These are phyloP conservation scores for Onychomys torridus DNA, from an alignment of 2,797 vertebrate genomes.

Conservation along the genomic window DNA sequence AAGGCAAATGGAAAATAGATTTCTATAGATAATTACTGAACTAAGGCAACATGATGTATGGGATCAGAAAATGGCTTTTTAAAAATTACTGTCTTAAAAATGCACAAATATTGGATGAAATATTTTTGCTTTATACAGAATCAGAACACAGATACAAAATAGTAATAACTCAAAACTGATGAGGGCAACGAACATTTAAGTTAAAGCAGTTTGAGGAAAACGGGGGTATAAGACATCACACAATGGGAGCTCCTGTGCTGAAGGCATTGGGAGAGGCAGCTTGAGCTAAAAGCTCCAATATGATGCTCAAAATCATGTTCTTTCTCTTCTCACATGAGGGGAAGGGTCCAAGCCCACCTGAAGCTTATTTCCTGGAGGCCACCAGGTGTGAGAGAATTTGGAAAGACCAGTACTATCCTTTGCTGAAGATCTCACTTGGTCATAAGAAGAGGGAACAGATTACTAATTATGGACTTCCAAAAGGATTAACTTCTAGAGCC, in stretches of 20 bases:
- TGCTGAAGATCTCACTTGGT: neutral
- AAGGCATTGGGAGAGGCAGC: neutral
- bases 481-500: neutral
- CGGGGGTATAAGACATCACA: neutral
- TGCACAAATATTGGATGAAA: neutral
- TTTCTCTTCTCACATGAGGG: neutral
- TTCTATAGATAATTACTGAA: slow-evolving; percentile 74
- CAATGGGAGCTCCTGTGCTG: slow-evolving; percentile 29
- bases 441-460: neutral
- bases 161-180: slow-evolving; percentile 56
- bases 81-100: slow-evolving; percentile 9
- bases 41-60: slow-evolving; percentile 49
- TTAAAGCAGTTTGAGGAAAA: slow-evolving; percentile 60
- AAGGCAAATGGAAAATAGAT: slow-evolving; percentile 77
- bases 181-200: slow-evolving; percentile 61
- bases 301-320: slow-evolving; percentile 58
- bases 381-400: neutral
- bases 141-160: slow-evolving; percentile 72
- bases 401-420: neutral
- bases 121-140: slow-evolving; percentile 46
- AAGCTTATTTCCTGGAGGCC: neutral
- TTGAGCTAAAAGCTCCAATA: slow-evolving; percentile 58
- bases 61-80: slow-evolving; percentile 24
- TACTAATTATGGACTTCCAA: neutral
- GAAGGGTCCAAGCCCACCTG: neutral